Evolutionary conservation across 2,888 invertebrate species (phyloP), one percentile per base, ranked within the genome.

Genomic region (Deroplatys truncata): DNA sequence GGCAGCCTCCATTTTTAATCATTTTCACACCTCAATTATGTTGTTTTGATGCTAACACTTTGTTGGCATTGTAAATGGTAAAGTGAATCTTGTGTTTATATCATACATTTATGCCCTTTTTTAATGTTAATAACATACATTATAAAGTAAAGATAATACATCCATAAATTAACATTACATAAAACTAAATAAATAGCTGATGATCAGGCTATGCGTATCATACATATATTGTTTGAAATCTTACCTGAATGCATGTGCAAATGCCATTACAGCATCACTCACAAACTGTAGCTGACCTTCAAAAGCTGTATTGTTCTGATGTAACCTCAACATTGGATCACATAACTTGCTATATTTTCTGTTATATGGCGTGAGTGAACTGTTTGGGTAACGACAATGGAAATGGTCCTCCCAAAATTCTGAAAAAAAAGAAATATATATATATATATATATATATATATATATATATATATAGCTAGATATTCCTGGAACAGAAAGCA

Each of bases 401-500:
- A 99, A 99, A 93, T 98, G 98, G 92, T 98, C 96, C 92, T 99
- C 99, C 98, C 98, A 98, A 93, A 98, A 98, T 94, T 98, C 98
- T 98, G 94, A 28, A 94, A 94, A 88, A 56, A 8, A 43, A 43
- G 1, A 7, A n/a, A n/a, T n/a, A n/a, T n/a, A n/a, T n/a, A n/a
- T n/a, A n/a, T n/a, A n/a, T n/a, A n/a, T n/a, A n/a, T n/a, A n/a
- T n/a, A n/a, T n/a, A n/a, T n/a, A n/a, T n/a, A n/a, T n/a, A n/a
- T n/a, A n/a, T n/a, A n/a, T n/a, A n/a, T n/a, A n/a, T n/a, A 43
- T 43, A 2, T 43, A 13, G 43, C 43, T 43, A 43, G 43, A 43
- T 13, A 43, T 1, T 43, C 43, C 10, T 43, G 43, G 13, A 43
- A 13, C 43, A 43, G 43, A 43, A 43, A 13, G 10, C 13, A 13